These are phyloP conservation scores for Bettongia penicillata DNA, from an alignment of 2,113 vertebrate genomes.

Conservation along the genomic window DNA sequence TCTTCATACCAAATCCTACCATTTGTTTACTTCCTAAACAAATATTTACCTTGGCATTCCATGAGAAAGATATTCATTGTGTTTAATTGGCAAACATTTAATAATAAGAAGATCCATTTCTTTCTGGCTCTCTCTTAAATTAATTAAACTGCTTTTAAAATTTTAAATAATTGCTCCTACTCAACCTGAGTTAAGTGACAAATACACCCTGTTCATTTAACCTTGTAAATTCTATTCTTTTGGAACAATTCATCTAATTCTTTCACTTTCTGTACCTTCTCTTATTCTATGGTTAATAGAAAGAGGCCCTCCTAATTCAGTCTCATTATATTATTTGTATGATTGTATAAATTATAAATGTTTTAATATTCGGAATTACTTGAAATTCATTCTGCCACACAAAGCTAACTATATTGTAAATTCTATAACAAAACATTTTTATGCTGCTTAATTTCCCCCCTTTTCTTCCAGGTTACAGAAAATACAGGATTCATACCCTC, in stretches of 20 bases:
- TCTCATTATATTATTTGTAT: slow-evolving; percentile 68
- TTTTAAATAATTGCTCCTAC: not conserved
- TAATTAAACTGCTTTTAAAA: not conserved
- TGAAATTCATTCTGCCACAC: slow-evolving; percentile 48
- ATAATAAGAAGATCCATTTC: not conserved
- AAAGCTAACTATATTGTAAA: slow-evolving; percentile 54
- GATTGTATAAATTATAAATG: slow-evolving; percentile 56
- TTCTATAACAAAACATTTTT: slow-evolving; percentile 42
- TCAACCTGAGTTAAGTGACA: not conserved
- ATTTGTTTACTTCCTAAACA: not conserved
- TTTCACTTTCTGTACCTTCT: not conserved
- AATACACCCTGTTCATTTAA: not conserved
- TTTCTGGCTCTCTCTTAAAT: not conserved
- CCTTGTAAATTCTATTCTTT: not conserved
- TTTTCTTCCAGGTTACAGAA: slow-evolving; percentile 56
- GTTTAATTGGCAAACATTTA: not conserved
- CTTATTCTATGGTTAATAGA: not conserved
- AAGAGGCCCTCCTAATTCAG: not conserved
- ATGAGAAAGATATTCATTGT: not conserved
- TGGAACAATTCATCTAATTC: slow-evolving; percentile 1
- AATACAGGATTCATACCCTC: slow-evolving; percentile 61
- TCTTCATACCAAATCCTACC: not conserved
- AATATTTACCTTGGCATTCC: not conserved
- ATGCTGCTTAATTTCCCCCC: slow-evolving; percentile 53
- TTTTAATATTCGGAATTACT: slow-evolving; percentile 61